These are phyloP conservation scores for Sarcoramphus papa DNA, from an alignment of 2,797 vertebrate genomes.

Conservation along the genomic window DNA sequence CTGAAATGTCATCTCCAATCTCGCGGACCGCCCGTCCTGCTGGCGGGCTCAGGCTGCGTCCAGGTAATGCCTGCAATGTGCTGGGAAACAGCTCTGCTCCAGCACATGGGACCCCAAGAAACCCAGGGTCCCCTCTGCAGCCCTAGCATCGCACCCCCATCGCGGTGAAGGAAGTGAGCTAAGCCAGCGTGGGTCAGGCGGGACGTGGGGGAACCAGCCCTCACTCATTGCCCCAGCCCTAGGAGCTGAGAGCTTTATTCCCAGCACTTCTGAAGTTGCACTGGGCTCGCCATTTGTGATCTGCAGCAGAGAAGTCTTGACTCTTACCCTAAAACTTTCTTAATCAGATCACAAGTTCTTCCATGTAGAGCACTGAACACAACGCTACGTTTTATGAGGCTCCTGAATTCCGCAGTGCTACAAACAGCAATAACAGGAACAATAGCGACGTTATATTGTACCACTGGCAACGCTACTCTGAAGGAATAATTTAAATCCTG, in stretches of 20 bases:
- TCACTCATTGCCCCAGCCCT: background rate
- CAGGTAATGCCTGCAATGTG: fast-evolving
- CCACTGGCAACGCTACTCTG: background rate
- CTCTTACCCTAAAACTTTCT: background rate
- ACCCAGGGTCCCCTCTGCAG: background rate
- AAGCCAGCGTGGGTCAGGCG: background rate
- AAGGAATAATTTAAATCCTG: background rate
- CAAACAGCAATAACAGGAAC: background rate
- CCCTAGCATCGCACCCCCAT: too few relatives aligned
- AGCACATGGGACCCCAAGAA: background rate
- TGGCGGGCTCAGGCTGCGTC: fast-evolving
- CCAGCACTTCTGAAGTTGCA: background rate
- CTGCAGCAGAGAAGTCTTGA: background rate
- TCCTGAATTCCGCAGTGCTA: background rate
- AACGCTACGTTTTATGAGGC: background rate
- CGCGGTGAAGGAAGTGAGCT: fast-evolving
- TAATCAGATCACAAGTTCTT: background rate
- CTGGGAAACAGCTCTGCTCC: background rate
- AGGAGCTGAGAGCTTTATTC: background rate
- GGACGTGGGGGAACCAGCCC: background rate
- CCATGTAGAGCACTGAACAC: background rate
- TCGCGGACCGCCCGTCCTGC: fast-evolving
- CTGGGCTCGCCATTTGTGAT: background rate
- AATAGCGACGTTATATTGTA: background rate
- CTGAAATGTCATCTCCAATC: background rate